Percentiles rank a stretch among this genome's conserved stretches.
phyloP scores from a whole-genome alignment of 1,140 invertebrate genomes.

The Helicorthomorpha holstii region DNA sequence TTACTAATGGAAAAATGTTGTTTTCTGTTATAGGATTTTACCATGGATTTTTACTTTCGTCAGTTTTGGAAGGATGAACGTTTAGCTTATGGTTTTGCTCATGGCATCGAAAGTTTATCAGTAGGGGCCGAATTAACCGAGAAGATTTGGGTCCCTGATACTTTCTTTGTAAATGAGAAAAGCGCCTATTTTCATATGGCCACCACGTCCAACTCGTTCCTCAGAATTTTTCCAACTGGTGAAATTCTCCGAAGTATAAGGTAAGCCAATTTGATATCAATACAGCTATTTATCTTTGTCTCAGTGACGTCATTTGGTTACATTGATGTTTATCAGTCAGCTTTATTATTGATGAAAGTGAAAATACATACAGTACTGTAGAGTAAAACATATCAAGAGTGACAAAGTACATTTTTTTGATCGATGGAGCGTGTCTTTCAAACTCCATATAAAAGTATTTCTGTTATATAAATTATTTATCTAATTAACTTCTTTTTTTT shows the following conservation, averaged over 20 bases:
- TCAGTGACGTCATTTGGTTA: too few relatives aligned
- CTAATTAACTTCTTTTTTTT: too few relatives aligned
- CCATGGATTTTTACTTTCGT: slow-evolving; percentile 95
- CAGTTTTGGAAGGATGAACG: slow-evolving; percentile 95
- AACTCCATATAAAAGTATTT: too few relatives aligned
- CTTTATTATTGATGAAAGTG: too few relatives aligned
- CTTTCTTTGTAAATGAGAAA: slow-evolving; percentile 95
- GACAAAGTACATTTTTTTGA: too few relatives aligned
- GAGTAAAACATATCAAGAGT: too few relatives aligned
- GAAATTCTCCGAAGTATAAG: slow-evolving; percentile 88
- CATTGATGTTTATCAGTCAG: too few relatives aligned
- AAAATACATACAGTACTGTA: too few relatives aligned
- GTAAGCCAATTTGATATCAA: slow-evolving; percentile 35
- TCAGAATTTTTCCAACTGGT: slow-evolving; percentile 83
- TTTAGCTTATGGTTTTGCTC: slow-evolving; percentile 69
- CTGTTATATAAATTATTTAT: too few relatives aligned
- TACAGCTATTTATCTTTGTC: background rate
- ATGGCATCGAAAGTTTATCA: slow-evolving; percentile 70
- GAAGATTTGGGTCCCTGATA: slow-evolving; percentile 96
- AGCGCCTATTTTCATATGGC: slow-evolving; percentile 96
- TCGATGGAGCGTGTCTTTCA: too few relatives aligned
- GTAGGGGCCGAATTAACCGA: slow-evolving; percentile 80
- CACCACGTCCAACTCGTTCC: slow-evolving; percentile 93
- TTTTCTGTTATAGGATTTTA: slow-evolving; percentile 65
- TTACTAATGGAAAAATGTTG: background rate